Conservation (phyloP, 2,797 vertebrate genomes). For the Xerus rutilus region DNA sequence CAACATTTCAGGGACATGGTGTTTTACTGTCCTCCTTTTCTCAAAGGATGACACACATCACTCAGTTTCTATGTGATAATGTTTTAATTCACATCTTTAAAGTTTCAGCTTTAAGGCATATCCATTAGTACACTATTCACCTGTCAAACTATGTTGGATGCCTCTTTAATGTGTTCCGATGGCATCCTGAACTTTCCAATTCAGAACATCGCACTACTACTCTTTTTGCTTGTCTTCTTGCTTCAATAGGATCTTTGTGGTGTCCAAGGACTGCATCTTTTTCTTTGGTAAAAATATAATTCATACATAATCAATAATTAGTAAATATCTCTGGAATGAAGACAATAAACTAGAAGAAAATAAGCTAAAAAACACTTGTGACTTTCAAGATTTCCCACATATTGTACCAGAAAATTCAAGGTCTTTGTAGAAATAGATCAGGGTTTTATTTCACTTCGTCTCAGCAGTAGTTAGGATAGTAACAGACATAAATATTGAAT, state of each 20-base stretch:
- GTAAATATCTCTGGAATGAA: not conserved
- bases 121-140: not conserved
- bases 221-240: not conserved
- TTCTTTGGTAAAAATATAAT: not conserved
- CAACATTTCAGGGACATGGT: not conserved
- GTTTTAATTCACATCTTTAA: not conserved
- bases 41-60: not conserved
- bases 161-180: not conserved
- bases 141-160: not conserved
- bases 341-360: not conserved
- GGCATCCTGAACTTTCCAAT: not conserved
- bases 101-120: not conserved
- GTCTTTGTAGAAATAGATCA: not conserved
- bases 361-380: not conserved
- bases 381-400: not conserved
- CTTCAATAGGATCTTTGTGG: not conserved
- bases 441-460: not conserved
- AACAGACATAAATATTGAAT: not conserved
- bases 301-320: not conserved
- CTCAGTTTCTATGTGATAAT: not conserved
- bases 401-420: not conserved
- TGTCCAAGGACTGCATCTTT: not conserved
- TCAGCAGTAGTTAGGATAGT: not conserved
- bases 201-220: not conserved
- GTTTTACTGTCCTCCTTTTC: not conserved